phyloP scores from a whole-genome alignment of 2,797 vertebrate genomes.

The Scolopax rusticola region DNA sequence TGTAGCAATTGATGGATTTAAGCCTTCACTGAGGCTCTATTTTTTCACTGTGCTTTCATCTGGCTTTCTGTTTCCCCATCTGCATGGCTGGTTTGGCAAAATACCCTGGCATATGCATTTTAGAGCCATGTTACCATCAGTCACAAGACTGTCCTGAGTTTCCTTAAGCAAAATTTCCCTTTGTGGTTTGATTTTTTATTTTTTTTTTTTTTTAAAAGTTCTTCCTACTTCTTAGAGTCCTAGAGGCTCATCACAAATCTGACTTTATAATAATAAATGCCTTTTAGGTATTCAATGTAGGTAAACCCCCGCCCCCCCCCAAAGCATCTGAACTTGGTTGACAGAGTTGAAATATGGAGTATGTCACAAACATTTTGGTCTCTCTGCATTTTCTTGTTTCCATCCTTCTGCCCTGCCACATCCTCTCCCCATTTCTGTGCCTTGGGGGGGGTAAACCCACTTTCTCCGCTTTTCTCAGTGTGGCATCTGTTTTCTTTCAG shows the following conservation, averaged over 20 bases:
- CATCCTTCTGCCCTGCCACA: not conserved
- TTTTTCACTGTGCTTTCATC: not conserved
- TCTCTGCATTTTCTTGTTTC: not conserved
- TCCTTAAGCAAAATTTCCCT: not conserved
- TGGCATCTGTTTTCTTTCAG: not conserved
- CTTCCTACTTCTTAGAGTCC: not conserved
- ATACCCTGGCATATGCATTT: not conserved
- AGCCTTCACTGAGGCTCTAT: not conserved
- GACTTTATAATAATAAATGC: not conserved
- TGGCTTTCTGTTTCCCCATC: not conserved
- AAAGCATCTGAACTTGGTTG: not conserved
- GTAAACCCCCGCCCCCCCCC: not conserved
- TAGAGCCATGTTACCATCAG: not conserved
- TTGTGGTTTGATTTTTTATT: not conserved
- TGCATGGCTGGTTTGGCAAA: not conserved
- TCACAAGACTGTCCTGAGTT: not conserved
- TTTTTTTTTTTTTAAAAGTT: not conserved
- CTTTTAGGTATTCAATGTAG: not conserved
- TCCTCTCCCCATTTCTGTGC: not conserved
- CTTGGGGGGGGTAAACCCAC: not conserved
- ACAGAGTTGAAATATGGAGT: not conserved
- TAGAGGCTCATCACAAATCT: not conserved
- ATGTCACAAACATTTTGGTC: rapidly evolving
- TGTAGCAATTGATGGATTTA: not conserved
- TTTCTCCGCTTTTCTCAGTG: not conserved